Evolutionary conservation across 2,113 vertebrate species (phyloP), one percentile per base, ranked within the genome.

Genomic region (Callaeas wilsoni): DNA sequence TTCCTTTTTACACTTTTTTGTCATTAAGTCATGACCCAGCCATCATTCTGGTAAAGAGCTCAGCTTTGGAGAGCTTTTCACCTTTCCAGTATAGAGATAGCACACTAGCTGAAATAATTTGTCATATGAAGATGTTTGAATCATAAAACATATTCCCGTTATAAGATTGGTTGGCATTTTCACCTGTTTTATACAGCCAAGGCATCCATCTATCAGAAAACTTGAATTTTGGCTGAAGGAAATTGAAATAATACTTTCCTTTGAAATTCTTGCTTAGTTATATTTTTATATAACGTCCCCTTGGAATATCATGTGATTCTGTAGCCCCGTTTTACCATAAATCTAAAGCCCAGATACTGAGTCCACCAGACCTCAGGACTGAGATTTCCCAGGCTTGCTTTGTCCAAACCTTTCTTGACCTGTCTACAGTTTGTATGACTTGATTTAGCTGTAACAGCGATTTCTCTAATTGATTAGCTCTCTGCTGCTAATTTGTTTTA

Each of bases 211-310:
- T 39, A 41, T 70, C 32, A 53, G 6, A 5, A 71, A 77, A 32
- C 18, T 42, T 59, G 42, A 82, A 25, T 63, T 63, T 67, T 46
- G 46, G 9, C 8, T 27, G 75, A 63, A 84, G 12, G 4, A 93
- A 75, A 59, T 3, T 35, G 12, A 65, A 89, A 50, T 65, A 35
- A n/a, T 26, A n/a, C 2, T 87, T 89, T 62, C 17, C 15, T 73
- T 62, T 59, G 15, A 75, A 89, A 75, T 53, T 49, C 13, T 86
- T 3, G 0, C 3, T 5, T 12, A 67, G 19, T 29, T 81, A 20
- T 42, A 35, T 37, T 78, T 74, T 74, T 20, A 30, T 47, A 18
- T 33, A 68, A 46, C 0, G 0, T 22, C 29, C 6, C 16, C 32
- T 33, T 67, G 33, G 32, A 84, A 78, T 23, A 29, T 4, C 27